Percentiles rank a stretch among this genome's conserved stretches.
These are phyloP conservation scores for Cactoblastis cactorum DNA, from an alignment of 2,888 invertebrate species.

Conservation along the genomic window DNA sequence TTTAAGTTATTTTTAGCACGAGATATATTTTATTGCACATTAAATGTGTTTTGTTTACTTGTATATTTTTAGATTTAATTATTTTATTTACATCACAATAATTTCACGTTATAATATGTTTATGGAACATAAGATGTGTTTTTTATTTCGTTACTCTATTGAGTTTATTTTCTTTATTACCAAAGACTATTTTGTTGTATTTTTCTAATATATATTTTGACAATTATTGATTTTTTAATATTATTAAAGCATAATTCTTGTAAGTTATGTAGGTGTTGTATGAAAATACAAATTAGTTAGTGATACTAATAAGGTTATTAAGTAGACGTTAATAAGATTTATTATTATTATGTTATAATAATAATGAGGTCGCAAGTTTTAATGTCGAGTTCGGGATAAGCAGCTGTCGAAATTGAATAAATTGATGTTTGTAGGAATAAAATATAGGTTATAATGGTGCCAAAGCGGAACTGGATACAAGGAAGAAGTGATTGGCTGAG, in stretches of 20 bases:
- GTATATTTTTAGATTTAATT: background rate
- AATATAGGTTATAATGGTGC: constrained; percentile 37
- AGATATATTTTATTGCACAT: constrained; percentile 1
- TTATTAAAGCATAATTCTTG: background rate
- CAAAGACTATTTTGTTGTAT: constrained; percentile 41
- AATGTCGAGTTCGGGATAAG: constrained; percentile 28
- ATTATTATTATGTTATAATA: constrained; percentile 28
- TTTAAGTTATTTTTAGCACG: background rate
- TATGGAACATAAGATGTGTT: constrained; percentile 39
- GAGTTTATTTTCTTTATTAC: constrained; percentile 30
- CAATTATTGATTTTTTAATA: background rate
- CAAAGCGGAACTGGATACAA: constrained; percentile 40
- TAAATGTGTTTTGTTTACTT: constrained; percentile 11
- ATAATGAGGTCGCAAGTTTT: constrained; percentile 3
- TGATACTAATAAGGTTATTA: constrained; percentile 24
- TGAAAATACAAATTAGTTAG: constrained; percentile 27
- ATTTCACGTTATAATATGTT: constrained; percentile 15
- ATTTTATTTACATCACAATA: constrained; percentile 2
- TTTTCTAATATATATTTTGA: constrained; percentile 18
- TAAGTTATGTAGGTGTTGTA: constrained; percentile 19
- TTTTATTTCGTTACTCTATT: constrained; percentile 21
- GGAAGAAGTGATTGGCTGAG: constrained; percentile 21
- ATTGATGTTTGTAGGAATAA: constrained; percentile 21
- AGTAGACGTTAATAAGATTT: constrained; percentile 30
- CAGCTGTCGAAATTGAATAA: constrained; percentile 24